Evolutionary conservation across 2,113 vertebrate species (phyloP), one percentile per base, ranked within the genome.

Genomic region (Bubo scandiacus): DNA sequence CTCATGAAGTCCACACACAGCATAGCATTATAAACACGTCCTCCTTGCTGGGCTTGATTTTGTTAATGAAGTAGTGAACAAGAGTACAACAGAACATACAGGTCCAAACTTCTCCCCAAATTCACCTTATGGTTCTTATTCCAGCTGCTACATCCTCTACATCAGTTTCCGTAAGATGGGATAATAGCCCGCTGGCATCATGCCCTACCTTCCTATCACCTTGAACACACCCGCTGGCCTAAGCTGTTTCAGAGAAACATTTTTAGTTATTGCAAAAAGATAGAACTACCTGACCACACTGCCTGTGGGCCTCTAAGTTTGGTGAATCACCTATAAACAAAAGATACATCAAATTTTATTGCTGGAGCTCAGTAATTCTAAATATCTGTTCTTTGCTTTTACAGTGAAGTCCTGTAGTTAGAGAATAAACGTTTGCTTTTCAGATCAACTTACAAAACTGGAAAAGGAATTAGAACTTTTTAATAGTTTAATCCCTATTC

Each of bases 301-400:
- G 54, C 15, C n/a, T 51, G 16, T 6, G 27, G 45, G 21, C 32
- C 32, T 38, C 32, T 2, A 14, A 22, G 15, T 25, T 38, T 52
- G 52, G 12, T 17, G 18, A 71, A 8, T 9, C 20, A 12, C 54
- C 62, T 72, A 2, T 5, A 23, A 66, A 63, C n/a, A 27, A 11
- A 20, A 61, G 59, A 14, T 7, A 0, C 0, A 43, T 51, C 23
- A 15, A 0, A 10, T 61, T 66, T 61, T 61, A 18, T 38, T 43
- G 30, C 1, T 2, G 7, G 45, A 57, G 45, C 73, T 82, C 38
- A 75, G 40, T 36, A 49, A 22, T 10, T 12, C 45, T 26, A 14
- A n/a, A 1, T 40, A 43, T 12, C 27, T 81, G 5, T 10, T 49
- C 68, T 47, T 15, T 68, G 43, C 54, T 61, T 75, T 77, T 45